These are phyloP conservation scores for Saxidomus purpurata DNA, from an alignment of 1,140 invertebrate genomes.

Conservation along the genomic window DNA sequence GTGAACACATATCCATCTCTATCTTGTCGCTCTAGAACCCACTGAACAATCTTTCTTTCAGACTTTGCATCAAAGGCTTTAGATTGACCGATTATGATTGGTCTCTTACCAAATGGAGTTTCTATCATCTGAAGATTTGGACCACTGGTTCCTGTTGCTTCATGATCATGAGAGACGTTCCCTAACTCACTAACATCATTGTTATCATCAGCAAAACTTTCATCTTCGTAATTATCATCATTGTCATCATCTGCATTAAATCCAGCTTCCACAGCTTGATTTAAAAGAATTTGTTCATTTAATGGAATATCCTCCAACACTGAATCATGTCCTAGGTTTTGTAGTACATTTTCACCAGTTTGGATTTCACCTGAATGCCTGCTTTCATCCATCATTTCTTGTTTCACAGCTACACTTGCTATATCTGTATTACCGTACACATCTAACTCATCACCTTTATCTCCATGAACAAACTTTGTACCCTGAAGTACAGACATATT, in stretches of 20 bases:
- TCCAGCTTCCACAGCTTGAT: constrained; percentile 46
- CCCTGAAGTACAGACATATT: constrained; percentile 49
- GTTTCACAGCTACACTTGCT: not conserved
- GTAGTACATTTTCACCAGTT: constrained; percentile 18
- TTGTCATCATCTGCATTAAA: constrained; percentile 21
- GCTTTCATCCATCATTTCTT: constrained; percentile 20
- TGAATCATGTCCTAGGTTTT: constrained; percentile 1
- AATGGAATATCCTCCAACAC: constrained; percentile 41
- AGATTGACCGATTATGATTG: constrained; percentile 58
- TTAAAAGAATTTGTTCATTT: constrained; percentile 41
- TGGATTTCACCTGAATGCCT: not conserved
- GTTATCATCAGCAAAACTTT: not conserved
- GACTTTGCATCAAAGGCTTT: constrained; percentile 63
- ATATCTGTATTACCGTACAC: not conserved
- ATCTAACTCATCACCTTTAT: constrained; percentile 45
- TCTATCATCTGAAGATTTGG: constrained; percentile 25
- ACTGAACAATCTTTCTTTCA: constrained; percentile 62
- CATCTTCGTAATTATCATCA: constrained; percentile 54
- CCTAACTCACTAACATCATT: not conserved
- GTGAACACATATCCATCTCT: constrained; percentile 67
- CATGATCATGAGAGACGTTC: not conserved
- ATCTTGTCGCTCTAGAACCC: constrained; percentile 50
- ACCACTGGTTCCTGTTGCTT: not conserved
- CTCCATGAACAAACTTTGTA: constrained; percentile 54
- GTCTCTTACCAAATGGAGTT: constrained; percentile 63